Conservation (phyloP, 1,140 invertebrate genomes). For the Hyles euphorbiae region DNA sequence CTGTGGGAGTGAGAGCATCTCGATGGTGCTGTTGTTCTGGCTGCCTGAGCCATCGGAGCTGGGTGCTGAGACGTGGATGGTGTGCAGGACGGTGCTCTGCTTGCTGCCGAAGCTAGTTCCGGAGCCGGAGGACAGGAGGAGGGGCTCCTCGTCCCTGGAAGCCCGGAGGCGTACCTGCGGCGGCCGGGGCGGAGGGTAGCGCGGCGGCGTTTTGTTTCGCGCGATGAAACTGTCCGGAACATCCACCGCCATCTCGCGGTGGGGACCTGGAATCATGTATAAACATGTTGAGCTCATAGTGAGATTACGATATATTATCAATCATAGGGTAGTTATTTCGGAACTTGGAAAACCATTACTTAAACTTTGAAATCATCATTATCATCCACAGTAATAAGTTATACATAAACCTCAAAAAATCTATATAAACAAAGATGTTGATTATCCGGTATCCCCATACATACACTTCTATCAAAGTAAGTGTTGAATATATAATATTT, state of each 20-base stretch:
- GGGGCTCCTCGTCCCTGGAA: conserved; percentile 62
- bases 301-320: neutral
- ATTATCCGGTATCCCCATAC: no score
- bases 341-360: no score
- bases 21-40: conserved; percentile 69
- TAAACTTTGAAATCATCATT: no score
- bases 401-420: no score
- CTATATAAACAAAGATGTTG: no score
- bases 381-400: no score
- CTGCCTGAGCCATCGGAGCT: conserved; percentile 61
- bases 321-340: neutral
- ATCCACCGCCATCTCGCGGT: conserved; percentile 98
- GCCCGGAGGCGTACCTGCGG: conserved; percentile 72
- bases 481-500: no score
- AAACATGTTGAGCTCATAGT: neutral
- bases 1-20: conserved; percentile 58
- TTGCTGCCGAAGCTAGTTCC: conserved; percentile 68
- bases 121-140: conserved; percentile 59
- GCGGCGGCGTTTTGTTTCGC: conserved; percentile 92
- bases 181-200: conserved; percentile 88
- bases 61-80: conserved; percentile 47
- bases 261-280: conserved; percentile 78
- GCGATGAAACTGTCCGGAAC: conserved; percentile 96
- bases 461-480: no score
- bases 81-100: conserved; percentile 59